Percentiles rank a stretch among this genome's conserved stretches.
Conservation (phyloP, 2,113 vertebrate species). For the Psettodes erumei region DNA sequence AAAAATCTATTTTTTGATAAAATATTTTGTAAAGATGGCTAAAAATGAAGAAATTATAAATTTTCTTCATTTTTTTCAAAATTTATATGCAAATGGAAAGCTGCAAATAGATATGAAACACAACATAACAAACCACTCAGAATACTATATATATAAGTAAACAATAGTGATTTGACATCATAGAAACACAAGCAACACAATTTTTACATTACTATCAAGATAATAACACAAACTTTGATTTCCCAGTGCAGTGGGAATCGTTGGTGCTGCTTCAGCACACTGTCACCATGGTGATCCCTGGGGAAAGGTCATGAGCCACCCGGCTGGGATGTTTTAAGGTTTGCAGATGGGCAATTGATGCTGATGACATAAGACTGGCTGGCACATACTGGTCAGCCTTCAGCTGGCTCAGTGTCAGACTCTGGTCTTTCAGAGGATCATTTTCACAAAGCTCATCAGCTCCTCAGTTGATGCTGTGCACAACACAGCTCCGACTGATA, state of each 20-base stretch:
- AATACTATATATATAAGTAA: background rate
- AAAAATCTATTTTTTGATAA: too few relatives aligned
- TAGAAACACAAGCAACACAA: background rate
- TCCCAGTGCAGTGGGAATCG: background rate
- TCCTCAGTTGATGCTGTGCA: background rate
- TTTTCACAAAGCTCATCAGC: conserved; percentile 5
- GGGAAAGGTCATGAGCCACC: conserved; percentile 76
- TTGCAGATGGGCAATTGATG: conserved; percentile 58
- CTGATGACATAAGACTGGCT: conserved; percentile 51
- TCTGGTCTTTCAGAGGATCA: conserved; percentile 34
- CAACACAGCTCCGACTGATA: background rate
- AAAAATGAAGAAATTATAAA: too few relatives aligned
- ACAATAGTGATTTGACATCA: background rate
- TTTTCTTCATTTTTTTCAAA: too few relatives aligned
- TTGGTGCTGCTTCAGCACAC: conserved; percentile 64
- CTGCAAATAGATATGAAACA: background rate
- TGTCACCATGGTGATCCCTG: conserved; percentile 76
- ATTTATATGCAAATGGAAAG: too few relatives aligned
- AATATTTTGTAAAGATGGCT: too few relatives aligned
- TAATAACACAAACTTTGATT: conserved; percentile 7
- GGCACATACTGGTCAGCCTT: conserved; percentile 41
- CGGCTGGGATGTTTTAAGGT: conserved; percentile 73
- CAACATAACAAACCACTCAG: background rate
- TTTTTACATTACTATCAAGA: background rate
- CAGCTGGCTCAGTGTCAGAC: conserved; percentile 32